Evolutionary conservation across 92 coral and sea anemone genomes (phyloP).

Genomic region (Muricea muricata): DNA sequence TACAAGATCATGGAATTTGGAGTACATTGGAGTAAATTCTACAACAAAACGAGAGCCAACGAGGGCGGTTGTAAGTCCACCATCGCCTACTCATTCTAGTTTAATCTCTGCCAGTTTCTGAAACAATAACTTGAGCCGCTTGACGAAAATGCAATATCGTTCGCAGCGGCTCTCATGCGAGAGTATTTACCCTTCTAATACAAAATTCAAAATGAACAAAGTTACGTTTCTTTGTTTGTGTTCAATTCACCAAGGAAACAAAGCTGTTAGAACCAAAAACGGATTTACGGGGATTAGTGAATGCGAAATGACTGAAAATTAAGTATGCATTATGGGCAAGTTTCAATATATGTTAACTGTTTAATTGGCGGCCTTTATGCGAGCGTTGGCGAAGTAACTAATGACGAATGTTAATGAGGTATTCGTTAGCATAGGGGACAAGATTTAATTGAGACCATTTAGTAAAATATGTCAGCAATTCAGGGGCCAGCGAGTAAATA

Average conservation of each 20-base stretch:
- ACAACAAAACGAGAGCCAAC: too few species aligned
- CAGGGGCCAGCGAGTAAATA: neutral
- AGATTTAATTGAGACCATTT: slow-evolving; percentile 28
- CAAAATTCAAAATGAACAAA: slow-evolving; percentile 3
- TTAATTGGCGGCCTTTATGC: slow-evolving; percentile 30
- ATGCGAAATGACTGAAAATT: slow-evolving; percentile 2
- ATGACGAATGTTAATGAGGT: slow-evolving; percentile 28
- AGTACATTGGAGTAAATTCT: neutral
- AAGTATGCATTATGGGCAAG: neutral
- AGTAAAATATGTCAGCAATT: slow-evolving; percentile 22
- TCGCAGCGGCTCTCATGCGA: neutral
- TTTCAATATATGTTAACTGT: slow-evolving; percentile 14
- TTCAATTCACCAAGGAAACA: slow-evolving; percentile 29
- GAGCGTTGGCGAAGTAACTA: slow-evolving; percentile 27
- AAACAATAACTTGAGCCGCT: neutral
- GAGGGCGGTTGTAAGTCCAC: too few species aligned
- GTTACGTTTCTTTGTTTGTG: slow-evolving; percentile 1
- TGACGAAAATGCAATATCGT: neutral
- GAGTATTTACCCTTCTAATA: slow-evolving; percentile 15
- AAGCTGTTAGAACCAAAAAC: slow-evolving; percentile 29
- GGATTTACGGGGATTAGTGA: slow-evolving; percentile 26
- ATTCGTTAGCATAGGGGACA: slow-evolving; percentile 20
- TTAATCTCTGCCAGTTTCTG: neutral
- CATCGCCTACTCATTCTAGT: neutral
- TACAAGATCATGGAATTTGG: too few species aligned